Evolutionary conservation across 1,140 invertebrate genomes (phyloP), one percentile per base, ranked within the genome.

Genomic region (Hypsibius dujardini): DNA sequence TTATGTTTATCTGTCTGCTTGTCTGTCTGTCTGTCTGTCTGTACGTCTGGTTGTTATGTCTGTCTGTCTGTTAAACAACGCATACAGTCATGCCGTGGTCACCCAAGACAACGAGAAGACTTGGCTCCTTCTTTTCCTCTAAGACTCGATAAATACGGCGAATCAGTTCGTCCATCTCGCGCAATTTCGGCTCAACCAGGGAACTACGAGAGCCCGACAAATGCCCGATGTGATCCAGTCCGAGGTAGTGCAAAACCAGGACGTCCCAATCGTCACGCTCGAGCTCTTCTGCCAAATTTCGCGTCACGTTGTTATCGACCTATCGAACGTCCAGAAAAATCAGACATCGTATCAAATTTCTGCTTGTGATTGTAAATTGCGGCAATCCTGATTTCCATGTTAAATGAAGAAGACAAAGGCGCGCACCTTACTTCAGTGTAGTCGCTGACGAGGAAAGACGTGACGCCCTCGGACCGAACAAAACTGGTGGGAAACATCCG

Each of bases 141-240:
- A 76, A 47, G 15, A 69, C 75, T 45, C 47, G 75, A 74, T 85
- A 82, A 73, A 92, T 86, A 72, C 82, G 82, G 72, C 85, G 77
- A 12, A 97, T 83, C 15, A 95, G 82, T n/a, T 82, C 76, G 79
- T 98, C 94, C 94, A 98, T 97, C 86, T 98, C 92, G 47, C 80
- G 74, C 0, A 98, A 81, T 83, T 98, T 98, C 0, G 83, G 81
- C 62, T 81, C 79, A 7, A 98, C 85, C 71, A 90, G 84, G 2
- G 84, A 76, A 78, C 88, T 90, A 46, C 81, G 82, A 1, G 91
- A 90, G 1, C 92, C 92, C 76, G 87, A 85, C 42, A 91, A 80
- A 82, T 98, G 95, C 1, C 95, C 95, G 76, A 98, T 96, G 79
- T 98, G 95, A 82, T 98, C 95, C 46, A 98, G 81, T 28, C 95